Evolutionary conservation across 2,797 vertebrate species (phyloP).

Genomic region (Acipenser transmontanus): DNA sequence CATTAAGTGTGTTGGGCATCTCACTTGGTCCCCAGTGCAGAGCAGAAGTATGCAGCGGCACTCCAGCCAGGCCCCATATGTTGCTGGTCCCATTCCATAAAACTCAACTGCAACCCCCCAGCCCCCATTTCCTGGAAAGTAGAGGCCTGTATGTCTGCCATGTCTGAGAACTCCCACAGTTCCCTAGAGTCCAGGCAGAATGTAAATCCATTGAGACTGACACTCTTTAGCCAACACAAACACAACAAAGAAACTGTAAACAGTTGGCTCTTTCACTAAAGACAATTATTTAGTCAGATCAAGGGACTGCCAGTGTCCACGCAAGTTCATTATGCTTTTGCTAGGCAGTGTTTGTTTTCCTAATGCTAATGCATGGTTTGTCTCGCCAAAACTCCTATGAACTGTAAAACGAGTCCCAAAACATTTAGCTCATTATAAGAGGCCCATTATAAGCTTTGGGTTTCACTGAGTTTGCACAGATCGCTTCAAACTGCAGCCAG

Average conservation of each 20-base stretch:
- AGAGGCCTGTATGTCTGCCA: not conserved
- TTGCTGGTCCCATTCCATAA: not conserved
- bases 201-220: too few species aligned
- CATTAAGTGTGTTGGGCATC: too few species aligned
- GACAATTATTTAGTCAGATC: constrained; percentile 21
- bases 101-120: not conserved
- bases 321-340: constrained; percentile 25
- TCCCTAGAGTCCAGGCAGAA: too few species aligned
- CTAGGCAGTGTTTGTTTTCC: constrained; percentile 16
- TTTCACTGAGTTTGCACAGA: constrained; percentile 15
- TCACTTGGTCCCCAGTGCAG: too few species aligned
- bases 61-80: not conserved
- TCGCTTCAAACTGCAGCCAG: too few species aligned
- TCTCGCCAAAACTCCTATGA: constrained; percentile 15
- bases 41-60: not conserved
- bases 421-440: too few species aligned
- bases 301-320: constrained; percentile 15
- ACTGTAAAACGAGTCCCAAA: not conserved
- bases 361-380: constrained; percentile 20
- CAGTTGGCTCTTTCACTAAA: constrained; percentile 19
- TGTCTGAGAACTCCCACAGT: constrained; percentile 12
- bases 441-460: constrained; percentile 8
- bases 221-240: constrained; percentile 20
- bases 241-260: constrained; percentile 28
- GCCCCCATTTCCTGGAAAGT: constrained; percentile 9